Evolutionary conservation across 2,888 invertebrate species (phyloP).

Genomic region (Athrips mouffetella): DNA sequence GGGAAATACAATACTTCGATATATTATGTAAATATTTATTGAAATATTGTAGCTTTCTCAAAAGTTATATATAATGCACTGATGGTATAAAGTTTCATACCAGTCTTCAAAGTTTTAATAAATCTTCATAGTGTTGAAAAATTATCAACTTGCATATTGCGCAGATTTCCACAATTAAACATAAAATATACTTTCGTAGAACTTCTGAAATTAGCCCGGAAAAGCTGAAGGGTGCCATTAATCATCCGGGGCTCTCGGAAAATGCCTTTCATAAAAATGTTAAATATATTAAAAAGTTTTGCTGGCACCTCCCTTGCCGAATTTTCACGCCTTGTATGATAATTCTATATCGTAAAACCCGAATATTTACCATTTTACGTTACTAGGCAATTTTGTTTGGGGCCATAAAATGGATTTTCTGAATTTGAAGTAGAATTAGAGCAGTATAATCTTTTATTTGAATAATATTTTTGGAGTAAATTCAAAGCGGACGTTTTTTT

Average conservation of each 20-base stretch:
- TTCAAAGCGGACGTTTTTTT: too few relatives aligned
- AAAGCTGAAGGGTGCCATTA: slow-evolving; percentile 61
- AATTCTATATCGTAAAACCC: slow-evolving; percentile 61
- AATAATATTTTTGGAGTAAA: neutral
- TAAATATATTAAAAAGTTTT: slow-evolving; percentile 69
- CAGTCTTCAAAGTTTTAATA: too few relatives aligned
- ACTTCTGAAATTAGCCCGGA: slow-evolving; percentile 28
- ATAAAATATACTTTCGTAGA: neutral
- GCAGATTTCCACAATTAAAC: neutral
- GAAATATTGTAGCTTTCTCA: slow-evolving; percentile 19
- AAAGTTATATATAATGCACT: neutral
- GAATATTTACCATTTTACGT: slow-evolving; percentile 49
- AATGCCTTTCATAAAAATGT: slow-evolving; percentile 66
- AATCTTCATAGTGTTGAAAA: too few relatives aligned
- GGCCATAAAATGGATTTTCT: slow-evolving; percentile 36
- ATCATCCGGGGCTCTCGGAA: slow-evolving; percentile 64
- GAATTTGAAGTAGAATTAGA: slow-evolving; percentile 27
- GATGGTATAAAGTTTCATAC: too few relatives aligned
- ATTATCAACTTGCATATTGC: too few relatives aligned
- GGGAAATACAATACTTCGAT: slow-evolving; percentile 7
- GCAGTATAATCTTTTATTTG: slow-evolving; percentile 21
- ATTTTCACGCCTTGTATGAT: slow-evolving; percentile 63
- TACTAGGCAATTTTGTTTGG: slow-evolving; percentile 38
- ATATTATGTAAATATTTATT: neutral
- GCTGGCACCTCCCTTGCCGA: slow-evolving; percentile 48